Evolutionary conservation across 2,888 invertebrate genomes (phyloP), one percentile per base, ranked within the genome.

Genomic region (Dendrolimus houi): DNA sequence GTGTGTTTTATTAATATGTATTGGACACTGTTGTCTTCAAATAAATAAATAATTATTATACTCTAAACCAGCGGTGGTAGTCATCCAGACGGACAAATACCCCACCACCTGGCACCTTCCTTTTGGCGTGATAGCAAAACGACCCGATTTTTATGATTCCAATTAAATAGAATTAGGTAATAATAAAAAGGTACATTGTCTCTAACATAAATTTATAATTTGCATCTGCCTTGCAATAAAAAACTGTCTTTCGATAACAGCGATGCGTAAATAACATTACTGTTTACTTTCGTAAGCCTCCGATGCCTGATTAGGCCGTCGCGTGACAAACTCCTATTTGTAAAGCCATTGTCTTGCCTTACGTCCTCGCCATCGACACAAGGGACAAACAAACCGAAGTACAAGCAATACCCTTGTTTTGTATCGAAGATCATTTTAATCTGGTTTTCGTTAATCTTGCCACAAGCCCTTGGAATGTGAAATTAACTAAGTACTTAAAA

Each of bases 251-350:
- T 70, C 64, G 81, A 77, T 87, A 88, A 83, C 85, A 73, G 77
- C 68, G 74, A 78, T 71, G 77, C 82, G 87, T 89, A 88, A 87
- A 89, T 88, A 87, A 87, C 72, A 70, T 77, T 82, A 83, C 81
- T 71, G 71, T 83, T 82, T 81, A 81, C 81, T 79, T 77, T 77
- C 74, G 74, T 75, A 85, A 85, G 84, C 72, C 74, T 74, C 65
- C 79, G 87, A 88, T 87, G 72, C 70, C 77, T 81, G 89, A 90
- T 89, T 87, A 87, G 80, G 70, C 67, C 70, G 62, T 90, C 72
- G 89, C 89, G 89, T 90, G 89, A 87, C 89, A 80, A 84, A 84
- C 70, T 78, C 77, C 88, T 88, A 89, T 90, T 90, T 87, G 89
- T 87, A 81, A 78, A 82, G 86, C 87, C 85, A 86, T 87, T 88